Evolutionary conservation across 2,113 vertebrate species (phyloP), one percentile per base, ranked within the genome.

Genomic region (Psettodes erumei): DNA sequence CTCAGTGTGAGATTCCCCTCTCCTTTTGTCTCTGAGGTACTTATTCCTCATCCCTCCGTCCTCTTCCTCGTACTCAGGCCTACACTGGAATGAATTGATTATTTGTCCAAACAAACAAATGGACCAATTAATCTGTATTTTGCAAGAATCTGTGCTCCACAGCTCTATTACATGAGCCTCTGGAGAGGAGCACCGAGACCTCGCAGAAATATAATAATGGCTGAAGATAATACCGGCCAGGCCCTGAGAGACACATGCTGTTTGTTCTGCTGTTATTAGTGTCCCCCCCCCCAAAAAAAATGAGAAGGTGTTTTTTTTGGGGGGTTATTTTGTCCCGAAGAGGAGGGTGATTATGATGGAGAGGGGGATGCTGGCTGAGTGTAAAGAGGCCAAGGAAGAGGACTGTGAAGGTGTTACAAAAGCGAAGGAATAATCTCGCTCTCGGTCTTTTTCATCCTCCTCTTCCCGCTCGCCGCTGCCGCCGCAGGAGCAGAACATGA

Each of bases 381-480:
- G 68, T 61, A 54, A 71, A 69, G 47, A 76, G 65, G 66, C 68
- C 60, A 74, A 63, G 63, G 77, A 79, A 68, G 76, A 86, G 65
- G 77, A 65, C 83, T 87, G 58, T 79, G 25, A 81, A 79, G 79
- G 80, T 89, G 84, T 81, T 85, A 84, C 83, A 87, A 85, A 81
- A 84, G 64, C 73, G 81, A 85, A 79, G 76, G 82, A 85, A 82
- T 81, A 84, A 79, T 89, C 77, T 81, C 60, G 72, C 70, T 77
- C 66, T 62, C 51, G 60, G 66, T 84, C 69, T 62, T 88, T 77
- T 62, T 83, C 78, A 55, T 83, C 75, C 75, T 89, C 83, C 23
- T 88, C 81, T 79, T 89, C 87, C 85, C 78, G 86, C 88, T 89
- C 88, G 60, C 84, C 83, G 85, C 82, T 85, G 79, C 77, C 50